Evolutionary conservation across 1,140 invertebrate genomes (phyloP), one percentile per base, ranked within the genome.

Genomic region (Agrypnia vestita): DNA sequence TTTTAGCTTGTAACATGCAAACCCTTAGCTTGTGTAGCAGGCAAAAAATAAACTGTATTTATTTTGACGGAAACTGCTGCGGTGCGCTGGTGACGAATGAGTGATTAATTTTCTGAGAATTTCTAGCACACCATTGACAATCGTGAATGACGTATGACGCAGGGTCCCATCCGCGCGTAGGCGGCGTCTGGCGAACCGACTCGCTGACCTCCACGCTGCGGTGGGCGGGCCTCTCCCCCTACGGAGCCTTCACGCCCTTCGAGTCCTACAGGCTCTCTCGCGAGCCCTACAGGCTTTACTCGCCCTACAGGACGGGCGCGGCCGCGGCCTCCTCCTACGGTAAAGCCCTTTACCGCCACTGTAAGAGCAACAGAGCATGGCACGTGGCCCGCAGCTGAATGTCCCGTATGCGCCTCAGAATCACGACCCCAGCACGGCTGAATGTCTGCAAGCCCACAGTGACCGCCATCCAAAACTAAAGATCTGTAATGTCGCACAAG

Each of bases 191-290:
- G 71, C 71, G 51, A n/a, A 21, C 43, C 17, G 49, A 35, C 71
- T 73, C 71, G 47, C 71, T 73, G 71, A 53, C 25, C 8, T 55
- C 71, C 43, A 49, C 49, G 12, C 71, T 73, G 47, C 51, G 21
- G 15, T 73, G 71, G 49, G 71, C 47, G 19, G 43, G 67, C 67
- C 67, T 10, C 15, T 49, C 67, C n/a, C 46, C 67, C 44, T 71
- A 49, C 21, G 67, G 25, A 49, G 46, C 67, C 67, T 71, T 71
- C 67, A 71, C 55, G 80, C 80, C 80, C 80, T 73, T 73, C 80
- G 76, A 81, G 80, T 77, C 80, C 67, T 81, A 81, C 80, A 81
- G 69, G 76, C 62, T 64, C 79, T 80, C 62, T 56, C 61, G 51
- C 80, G 80, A 81, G 80, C 56, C 80, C 75, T 74, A 77, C 75